phyloP scores from a whole-genome alignment of 2,797 vertebrate species.

The Eulemur mongoz region DNA sequence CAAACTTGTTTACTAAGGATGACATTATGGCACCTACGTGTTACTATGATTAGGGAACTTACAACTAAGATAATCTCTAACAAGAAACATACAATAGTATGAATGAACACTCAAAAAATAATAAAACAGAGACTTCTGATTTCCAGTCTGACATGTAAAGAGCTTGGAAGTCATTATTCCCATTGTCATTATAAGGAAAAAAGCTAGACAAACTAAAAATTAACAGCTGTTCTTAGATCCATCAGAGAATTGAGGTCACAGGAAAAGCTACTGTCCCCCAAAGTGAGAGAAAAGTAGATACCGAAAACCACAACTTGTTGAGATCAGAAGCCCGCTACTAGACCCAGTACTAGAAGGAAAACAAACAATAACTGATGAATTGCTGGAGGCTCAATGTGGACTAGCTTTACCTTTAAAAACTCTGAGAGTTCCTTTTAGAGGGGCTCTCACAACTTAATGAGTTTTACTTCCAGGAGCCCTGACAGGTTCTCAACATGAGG shows the following conservation, averaged over 20 bases:
- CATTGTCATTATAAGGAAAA: neutral
- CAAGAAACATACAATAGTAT: neutral
- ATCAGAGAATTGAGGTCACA: neutral
- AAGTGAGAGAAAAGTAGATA: neutral
- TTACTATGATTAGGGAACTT: neutral
- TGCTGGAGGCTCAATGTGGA: neutral
- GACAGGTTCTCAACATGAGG: neutral
- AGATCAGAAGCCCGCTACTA: neutral
- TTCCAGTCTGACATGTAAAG: neutral
- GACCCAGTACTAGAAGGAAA: neutral
- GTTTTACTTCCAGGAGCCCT: neutral
- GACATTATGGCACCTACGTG: neutral
- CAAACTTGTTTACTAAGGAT: neutral
- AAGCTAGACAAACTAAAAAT: neutral
- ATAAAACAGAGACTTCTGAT: neutral
- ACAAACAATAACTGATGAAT: neutral
- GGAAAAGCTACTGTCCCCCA: neutral
- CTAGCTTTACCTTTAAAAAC: neutral
- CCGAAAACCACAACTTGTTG: neutral
- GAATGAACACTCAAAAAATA: neutral
- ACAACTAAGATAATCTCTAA: neutral
- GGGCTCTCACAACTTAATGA: neutral
- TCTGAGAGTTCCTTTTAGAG: neutral
- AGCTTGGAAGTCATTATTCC: neutral
- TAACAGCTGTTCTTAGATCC: neutral